These are phyloP conservation scores for Zosterops pallidus DNA, from an alignment of 2,113 vertebrate species.

Conservation along the genomic window DNA sequence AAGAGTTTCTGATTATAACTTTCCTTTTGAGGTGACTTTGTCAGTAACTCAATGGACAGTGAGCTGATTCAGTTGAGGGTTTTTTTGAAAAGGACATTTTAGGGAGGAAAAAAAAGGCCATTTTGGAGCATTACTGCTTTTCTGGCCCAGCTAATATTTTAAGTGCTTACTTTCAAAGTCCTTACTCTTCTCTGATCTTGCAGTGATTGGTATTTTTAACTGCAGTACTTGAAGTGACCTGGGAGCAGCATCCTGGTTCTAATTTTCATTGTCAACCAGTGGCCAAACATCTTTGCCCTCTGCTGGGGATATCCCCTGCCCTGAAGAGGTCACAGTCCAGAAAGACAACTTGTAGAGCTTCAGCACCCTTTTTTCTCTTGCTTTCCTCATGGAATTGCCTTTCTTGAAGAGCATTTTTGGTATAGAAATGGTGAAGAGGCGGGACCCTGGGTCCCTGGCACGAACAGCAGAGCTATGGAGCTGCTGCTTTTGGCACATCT, in stretches of 20 bases:
- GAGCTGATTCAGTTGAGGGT: not conserved
- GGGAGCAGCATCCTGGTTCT: not conserved
- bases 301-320: not conserved
- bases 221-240: not conserved
- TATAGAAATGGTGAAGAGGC: not conserved
- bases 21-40: not conserved
- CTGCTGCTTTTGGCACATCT: not conserved
- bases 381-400: not conserved
- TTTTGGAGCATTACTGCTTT: not conserved
- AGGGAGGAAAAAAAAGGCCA: rapidly evolving
- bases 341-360: not conserved
- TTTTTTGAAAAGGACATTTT: not conserved
- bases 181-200: not conserved
- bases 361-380: not conserved
- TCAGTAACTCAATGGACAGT: not conserved
- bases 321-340: not conserved
- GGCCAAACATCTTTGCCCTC: not conserved
- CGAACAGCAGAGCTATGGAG: not conserved
- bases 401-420: not conserved
- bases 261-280: not conserved
- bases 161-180: not conserved
- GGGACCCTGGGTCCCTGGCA: not conserved
- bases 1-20: not conserved
- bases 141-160: not conserved
- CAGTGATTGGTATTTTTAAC: not conserved